These are phyloP conservation scores for Microctonus hyperodae DNA, from an alignment of 2,888 invertebrate genomes.

Conservation along the genomic window DNA sequence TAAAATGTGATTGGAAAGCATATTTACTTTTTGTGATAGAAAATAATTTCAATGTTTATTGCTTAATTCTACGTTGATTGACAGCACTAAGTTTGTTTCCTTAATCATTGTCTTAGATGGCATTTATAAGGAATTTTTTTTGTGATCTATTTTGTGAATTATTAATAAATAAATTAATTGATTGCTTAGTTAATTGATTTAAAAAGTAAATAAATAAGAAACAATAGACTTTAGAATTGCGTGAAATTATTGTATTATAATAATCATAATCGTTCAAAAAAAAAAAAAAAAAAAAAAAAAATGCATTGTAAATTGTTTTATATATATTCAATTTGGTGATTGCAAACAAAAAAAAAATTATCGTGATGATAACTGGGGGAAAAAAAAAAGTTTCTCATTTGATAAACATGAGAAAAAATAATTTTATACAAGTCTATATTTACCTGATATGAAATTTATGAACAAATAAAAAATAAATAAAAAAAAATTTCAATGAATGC, in stretches of 20 bases:
- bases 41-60: neutral
- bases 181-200: too few relatives aligned
- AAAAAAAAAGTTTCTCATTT: neutral
- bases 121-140: neutral
- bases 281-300: neutral
- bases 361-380: neutral
- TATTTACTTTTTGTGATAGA: conserved; percentile 3
- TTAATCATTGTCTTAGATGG: neutral
- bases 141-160: conserved; percentile 13
- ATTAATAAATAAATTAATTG: neutral
- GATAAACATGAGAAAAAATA: conserved; percentile 3
- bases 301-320: neutral
- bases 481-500: neutral
- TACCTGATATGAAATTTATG: conserved; percentile 1
- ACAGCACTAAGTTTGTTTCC: neutral
- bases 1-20: neutral
- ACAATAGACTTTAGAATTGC: neutral
- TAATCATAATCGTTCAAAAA: too few relatives aligned
- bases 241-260: neutral
- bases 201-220: neutral
- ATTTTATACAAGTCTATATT: conserved; percentile 31
- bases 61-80: conserved; percentile 9
- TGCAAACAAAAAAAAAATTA: conserved; percentile 4
- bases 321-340: conserved; percentile 4
- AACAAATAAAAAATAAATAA: conserved; percentile 5